A percentile compares a stretch with the other conserved stretches of the same genome.
Conservation (phyloP, 2,888 invertebrate genomes). For the Habroteleia sp. region DNA sequence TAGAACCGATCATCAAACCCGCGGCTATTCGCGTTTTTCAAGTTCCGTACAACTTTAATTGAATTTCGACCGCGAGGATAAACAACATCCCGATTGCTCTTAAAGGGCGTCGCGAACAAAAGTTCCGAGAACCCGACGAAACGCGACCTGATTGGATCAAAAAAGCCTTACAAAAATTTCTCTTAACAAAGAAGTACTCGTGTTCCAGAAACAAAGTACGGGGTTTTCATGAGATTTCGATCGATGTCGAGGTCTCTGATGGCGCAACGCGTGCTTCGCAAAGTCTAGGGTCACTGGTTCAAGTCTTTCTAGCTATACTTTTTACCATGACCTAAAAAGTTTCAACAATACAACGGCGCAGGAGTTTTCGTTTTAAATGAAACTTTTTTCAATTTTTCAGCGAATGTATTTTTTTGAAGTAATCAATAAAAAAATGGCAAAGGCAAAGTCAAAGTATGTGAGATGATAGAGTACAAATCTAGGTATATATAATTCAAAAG, state of each 20-base stretch:
- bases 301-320: background rate
- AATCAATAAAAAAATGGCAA: no score
- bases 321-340: background rate
- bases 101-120: constrained; percentile 16
- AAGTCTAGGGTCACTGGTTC: background rate
- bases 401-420: background rate
- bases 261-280: background rate
- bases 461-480: no score
- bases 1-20: constrained; percentile 15
- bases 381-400: background rate
- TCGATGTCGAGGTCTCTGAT: no score
- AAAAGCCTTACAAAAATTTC: constrained; percentile 31
- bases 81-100: constrained; percentile 6
- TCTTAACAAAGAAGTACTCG: background rate
- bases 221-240: no score
- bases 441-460: no score
- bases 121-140: constrained; percentile 15
- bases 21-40: background rate
- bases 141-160: constrained; percentile 28
- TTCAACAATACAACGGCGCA: background rate
- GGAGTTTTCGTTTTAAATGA: background rate
- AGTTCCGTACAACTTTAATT: constrained; percentile 8
- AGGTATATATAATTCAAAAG: no score
- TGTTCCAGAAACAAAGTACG: constrained; percentile 5
- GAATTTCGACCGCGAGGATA: constrained; percentile 4